These are phyloP conservation scores for Eulacestoma nigropectus DNA, from an alignment of 2,113 vertebrate species.

Conservation along the genomic window DNA sequence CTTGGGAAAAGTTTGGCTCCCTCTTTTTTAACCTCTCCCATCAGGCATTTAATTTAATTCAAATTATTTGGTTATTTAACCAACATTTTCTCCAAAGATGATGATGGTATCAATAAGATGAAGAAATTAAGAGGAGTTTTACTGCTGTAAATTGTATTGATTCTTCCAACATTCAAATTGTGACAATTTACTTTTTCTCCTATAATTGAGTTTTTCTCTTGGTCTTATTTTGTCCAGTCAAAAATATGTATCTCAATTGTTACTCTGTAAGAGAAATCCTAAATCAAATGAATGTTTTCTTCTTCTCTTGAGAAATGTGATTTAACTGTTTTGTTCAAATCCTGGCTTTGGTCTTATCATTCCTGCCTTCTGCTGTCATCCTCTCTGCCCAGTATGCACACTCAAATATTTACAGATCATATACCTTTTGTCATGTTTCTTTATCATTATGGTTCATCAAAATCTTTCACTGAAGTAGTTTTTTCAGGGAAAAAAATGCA, in stretches of 20 bases:
- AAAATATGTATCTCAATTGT: background rate
- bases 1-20: background rate
- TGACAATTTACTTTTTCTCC: background rate
- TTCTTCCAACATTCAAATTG: background rate
- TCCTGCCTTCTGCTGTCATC: background rate
- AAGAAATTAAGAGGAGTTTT: background rate
- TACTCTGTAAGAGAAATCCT: background rate
- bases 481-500: fast-evolving
- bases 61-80: background rate
- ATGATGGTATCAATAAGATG: background rate
- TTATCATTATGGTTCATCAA: background rate
- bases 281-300: background rate
- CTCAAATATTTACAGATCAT: background rate
- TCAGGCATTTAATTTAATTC: background rate
- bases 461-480: background rate
- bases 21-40: background rate
- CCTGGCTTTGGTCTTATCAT: background rate
- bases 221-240: background rate
- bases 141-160: background rate
- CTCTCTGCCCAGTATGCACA: background rate
- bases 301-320: background rate
- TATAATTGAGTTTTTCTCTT: background rate
- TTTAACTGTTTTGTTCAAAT: background rate
- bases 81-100: background rate
- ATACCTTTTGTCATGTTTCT: background rate